A percentile compares a stretch with the other conserved stretches of the same genome.
Conservation (phyloP, 2,888 invertebrate species). For the Theodoxus fluviatilis region DNA sequence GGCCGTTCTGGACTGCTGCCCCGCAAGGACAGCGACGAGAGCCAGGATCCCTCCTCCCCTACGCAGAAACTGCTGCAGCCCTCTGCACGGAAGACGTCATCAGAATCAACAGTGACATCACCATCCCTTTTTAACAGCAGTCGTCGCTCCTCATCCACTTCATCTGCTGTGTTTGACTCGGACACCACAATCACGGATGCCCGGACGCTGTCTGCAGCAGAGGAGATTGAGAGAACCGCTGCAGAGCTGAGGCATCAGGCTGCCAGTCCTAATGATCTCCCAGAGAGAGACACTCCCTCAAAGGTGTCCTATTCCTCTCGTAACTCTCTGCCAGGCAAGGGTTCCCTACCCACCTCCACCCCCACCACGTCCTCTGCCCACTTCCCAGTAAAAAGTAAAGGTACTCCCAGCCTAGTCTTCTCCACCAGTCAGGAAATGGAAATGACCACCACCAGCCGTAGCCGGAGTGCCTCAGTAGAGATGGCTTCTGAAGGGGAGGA, state of each 20-base stretch:
- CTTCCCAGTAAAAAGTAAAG: too few species aligned
- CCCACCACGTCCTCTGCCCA: too few species aligned
- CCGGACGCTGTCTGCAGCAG: constrained; percentile 30
- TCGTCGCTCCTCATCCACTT: constrained; percentile 17
- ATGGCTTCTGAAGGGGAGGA: too few species aligned
- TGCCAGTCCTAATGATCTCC: constrained; percentile 48
- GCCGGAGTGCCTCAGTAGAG: too few species aligned
- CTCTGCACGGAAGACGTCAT: neutral
- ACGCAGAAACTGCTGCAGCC: neutral
- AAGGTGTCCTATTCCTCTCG: too few species aligned
- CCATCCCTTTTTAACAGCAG: constrained; percentile 8
- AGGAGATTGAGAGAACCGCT: constrained; percentile 48
- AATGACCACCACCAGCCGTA: too few species aligned
- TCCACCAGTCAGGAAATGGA: too few species aligned
- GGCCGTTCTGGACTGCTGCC: constrained; percentile 52
- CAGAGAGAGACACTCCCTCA: constrained; percentile 43
- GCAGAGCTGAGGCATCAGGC: constrained; percentile 40
- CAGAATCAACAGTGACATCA: neutral
- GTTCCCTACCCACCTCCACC: too few species aligned
- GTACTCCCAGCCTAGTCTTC: too few species aligned
- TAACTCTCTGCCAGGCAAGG: too few species aligned
- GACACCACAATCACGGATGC: constrained; percentile 19
- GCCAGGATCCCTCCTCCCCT: neutral
- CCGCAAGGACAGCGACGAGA: neutral
- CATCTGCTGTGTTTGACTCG: constrained; percentile 30